phyloP scores from a whole-genome alignment of 2,113 vertebrate genomes.

The Lophura nycthemera region DNA sequence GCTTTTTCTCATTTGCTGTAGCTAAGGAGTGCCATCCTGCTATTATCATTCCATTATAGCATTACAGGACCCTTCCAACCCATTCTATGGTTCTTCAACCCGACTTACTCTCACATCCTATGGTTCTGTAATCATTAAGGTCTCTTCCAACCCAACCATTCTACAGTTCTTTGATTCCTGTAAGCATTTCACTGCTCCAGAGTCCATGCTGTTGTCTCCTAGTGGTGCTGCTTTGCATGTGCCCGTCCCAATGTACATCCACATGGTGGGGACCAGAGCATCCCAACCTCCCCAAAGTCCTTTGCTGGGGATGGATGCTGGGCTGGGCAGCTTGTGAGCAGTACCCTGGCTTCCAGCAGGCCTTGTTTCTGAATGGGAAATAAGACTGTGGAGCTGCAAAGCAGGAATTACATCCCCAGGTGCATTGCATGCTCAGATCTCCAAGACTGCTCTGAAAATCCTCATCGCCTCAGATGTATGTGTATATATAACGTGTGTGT shows the following conservation, averaged over 20 bases:
- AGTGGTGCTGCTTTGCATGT: neutral
- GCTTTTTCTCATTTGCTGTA: no score
- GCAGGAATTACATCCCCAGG: neutral
- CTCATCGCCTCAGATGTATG: neutral
- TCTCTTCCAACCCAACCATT: neutral
- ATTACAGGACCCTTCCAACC: no score
- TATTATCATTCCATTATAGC: no score
- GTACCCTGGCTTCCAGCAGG: neutral
- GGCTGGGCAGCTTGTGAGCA: neutral
- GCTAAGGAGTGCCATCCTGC: no score
- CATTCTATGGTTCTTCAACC: no score
- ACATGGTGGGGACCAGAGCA: no score
- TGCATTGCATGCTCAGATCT: neutral
- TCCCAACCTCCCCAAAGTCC: neutral
- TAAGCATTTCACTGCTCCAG: neutral
- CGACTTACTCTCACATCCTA: neutral
- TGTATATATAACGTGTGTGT: fast-evolving
- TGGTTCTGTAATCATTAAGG: neutral
- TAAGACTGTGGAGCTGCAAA: neutral
- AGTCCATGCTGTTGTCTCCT: fast-evolving
- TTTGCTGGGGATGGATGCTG: fast-evolving
- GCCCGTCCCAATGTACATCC: neutral
- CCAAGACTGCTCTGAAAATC: neutral
- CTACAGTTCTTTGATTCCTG: neutral
- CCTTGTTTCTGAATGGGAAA: neutral